Evolutionary conservation across 1,140 invertebrate species (phyloP).

Genomic region (Dreissena rostriformis): DNA sequence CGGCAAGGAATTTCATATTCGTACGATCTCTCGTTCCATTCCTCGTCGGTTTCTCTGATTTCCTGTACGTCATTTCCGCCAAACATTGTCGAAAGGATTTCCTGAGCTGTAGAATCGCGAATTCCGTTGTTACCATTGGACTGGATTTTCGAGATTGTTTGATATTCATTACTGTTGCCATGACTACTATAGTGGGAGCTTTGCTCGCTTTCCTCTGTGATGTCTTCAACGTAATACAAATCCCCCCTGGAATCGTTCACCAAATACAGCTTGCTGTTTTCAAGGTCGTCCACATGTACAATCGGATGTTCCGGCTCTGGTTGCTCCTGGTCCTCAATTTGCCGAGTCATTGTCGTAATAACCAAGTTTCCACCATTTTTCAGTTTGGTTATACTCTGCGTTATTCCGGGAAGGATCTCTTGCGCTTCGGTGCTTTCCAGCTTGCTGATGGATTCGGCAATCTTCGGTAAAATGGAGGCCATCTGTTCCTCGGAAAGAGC

Average conservation of each 20-base stretch:
- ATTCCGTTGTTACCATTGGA: constrained; percentile 36
- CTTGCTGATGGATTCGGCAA: constrained; percentile 41
- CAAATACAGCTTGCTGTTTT: constrained; percentile 51
- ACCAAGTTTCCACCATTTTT: constrained; percentile 54
- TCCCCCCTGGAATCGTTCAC: constrained; percentile 52
- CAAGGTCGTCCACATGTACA: constrained; percentile 45
- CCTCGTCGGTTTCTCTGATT: constrained; percentile 45
- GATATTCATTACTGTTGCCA: constrained; percentile 22
- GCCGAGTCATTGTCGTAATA: constrained; percentile 51
- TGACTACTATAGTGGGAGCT: constrained; percentile 2
- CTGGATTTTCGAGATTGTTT: constrained; percentile 42
- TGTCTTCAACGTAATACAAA: constrained; percentile 48
- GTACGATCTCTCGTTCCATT: constrained; percentile 51
- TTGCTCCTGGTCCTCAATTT: constrained; percentile 40
- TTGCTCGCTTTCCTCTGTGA: background rate
- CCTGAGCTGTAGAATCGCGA: constrained; percentile 38
- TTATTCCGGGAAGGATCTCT: constrained; percentile 53
- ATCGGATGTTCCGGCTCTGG: constrained; percentile 25
- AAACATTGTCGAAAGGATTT: constrained; percentile 40
- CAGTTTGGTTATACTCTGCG: constrained; percentile 49
- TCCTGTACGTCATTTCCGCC: constrained; percentile 28
- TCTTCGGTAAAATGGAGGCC: constrained; percentile 39
- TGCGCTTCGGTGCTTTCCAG: constrained; percentile 38
- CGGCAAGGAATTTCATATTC: constrained; percentile 38
- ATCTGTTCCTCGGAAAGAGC: constrained; percentile 35